A percentile compares a stretch with the other conserved stretches of the same genome.
Conservation (phyloP, 2,797 vertebrate species). For the Luscinia luscinia region DNA sequence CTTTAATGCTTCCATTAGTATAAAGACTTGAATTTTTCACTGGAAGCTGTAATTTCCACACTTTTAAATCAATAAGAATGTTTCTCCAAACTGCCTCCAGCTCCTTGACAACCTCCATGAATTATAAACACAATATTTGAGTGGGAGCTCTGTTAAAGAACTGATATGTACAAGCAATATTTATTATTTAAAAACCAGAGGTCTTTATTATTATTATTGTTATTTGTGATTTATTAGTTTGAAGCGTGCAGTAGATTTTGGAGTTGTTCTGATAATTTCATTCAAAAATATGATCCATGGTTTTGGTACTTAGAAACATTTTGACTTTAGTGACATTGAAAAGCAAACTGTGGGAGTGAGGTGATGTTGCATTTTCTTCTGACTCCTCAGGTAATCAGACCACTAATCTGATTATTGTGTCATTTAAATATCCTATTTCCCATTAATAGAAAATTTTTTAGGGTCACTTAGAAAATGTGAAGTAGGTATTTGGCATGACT, state of each 20-base stretch:
- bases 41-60: background rate
- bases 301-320: background rate
- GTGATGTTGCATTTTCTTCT: background rate
- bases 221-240: background rate
- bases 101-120: background rate
- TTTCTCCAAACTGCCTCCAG: background rate
- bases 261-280: background rate
- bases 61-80: background rate
- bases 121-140: background rate
- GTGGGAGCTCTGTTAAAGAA: background rate
- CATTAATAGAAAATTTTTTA: background rate
- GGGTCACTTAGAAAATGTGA: background rate
- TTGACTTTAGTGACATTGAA: background rate
- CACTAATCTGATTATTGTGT: background rate
- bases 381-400: background rate
- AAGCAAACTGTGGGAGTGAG: rapidly evolving
- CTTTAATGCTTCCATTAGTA: background rate
- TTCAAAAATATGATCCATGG: background rate
- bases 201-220: background rate
- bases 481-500: background rate
- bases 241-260: background rate
- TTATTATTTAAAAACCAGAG: background rate
- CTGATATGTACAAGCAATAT: background rate
- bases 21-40: background rate
- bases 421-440: background rate